A percentile compares a stretch with the other conserved stretches of the same genome.
These are phyloP conservation scores for Actenoides lindsayi DNA, from an alignment of 2,113 vertebrate species.

Conservation along the genomic window DNA sequence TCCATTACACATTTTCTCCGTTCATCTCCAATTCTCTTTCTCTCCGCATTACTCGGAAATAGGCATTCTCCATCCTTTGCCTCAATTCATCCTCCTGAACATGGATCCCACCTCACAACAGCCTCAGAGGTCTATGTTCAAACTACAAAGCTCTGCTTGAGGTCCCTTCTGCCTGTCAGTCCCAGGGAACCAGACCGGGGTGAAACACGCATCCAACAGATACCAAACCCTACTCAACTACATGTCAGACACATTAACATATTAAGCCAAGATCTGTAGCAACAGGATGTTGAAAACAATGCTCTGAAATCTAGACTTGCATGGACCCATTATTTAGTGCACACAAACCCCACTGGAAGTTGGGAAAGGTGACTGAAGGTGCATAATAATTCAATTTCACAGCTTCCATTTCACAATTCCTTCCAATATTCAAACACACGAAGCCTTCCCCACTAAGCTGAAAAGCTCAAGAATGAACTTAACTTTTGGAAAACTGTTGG, in stretches of 20 bases:
- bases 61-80: neutral
- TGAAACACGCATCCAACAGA: neutral
- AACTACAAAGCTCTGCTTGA: neutral
- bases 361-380: neutral
- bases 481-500: neutral
- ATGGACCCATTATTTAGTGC: neutral
- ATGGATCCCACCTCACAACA: neutral
- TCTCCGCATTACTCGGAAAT: neutral
- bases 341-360: neutral
- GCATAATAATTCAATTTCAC: neutral
- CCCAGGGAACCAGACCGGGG: neutral
- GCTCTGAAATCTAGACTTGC: neutral
- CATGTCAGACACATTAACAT: rapidly evolving
- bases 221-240: rapidly evolving
- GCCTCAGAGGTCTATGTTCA: neutral
- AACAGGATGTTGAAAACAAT: neutral
- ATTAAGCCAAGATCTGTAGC: neutral
- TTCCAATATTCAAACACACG: neutral
- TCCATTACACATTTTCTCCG: neutral
- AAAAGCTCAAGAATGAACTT: neutral
- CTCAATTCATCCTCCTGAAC: neutral
- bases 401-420: neutral
- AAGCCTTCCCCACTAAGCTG: neutral
- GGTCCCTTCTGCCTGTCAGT: neutral
- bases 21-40: neutral